A percentile compares a stretch with the other conserved stretches of the same genome.
Evolutionary conservation across 1,140 invertebrate genomes (phyloP).

Genomic region (Vanessa tameamea): DNA sequence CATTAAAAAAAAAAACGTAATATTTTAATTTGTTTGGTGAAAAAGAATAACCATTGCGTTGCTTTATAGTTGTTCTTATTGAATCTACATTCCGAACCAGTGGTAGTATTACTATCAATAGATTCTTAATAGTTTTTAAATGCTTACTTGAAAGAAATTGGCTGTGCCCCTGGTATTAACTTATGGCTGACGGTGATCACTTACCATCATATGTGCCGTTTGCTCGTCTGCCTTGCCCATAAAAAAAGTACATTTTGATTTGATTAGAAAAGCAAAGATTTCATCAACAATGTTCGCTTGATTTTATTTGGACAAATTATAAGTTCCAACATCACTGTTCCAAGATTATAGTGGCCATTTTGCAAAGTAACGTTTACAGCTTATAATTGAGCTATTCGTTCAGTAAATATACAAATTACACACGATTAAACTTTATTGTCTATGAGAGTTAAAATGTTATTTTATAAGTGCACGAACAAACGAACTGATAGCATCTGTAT

Average conservation of each 20-base stretch:
- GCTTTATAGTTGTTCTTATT: too few species aligned
- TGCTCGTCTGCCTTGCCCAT: too few species aligned
- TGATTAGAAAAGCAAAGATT: slow-evolving; percentile 1
- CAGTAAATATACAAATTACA: slow-evolving; percentile 64
- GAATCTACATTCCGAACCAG: too few species aligned
- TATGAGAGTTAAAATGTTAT: slow-evolving; percentile 38
- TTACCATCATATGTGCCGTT: too few species aligned
- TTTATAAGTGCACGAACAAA: slow-evolving; percentile 32
- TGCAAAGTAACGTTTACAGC: slow-evolving; percentile 57
- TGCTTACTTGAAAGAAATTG: too few species aligned
- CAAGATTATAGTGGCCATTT: slow-evolving; percentile 51
- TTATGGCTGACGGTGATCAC: too few species aligned
- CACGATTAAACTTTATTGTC: slow-evolving; percentile 49
- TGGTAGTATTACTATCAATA: too few species aligned
- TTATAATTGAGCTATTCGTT: slow-evolving; percentile 59
- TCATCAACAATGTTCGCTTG: slow-evolving; percentile 44
- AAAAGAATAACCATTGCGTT: too few species aligned
- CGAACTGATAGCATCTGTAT: slow-evolving; percentile 30
- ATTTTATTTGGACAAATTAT: slow-evolving; percentile 66
- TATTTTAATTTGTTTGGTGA: too few species aligned
- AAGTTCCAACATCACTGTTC: slow-evolving; percentile 43
- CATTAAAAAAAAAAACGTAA: too few species aligned
- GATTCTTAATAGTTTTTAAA: too few species aligned
- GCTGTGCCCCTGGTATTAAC: too few species aligned
- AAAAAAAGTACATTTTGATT: background rate